These are phyloP conservation scores for Dolomedes plantarius DNA, from an alignment of 2,888 invertebrate genomes.

Conservation along the genomic window DNA sequence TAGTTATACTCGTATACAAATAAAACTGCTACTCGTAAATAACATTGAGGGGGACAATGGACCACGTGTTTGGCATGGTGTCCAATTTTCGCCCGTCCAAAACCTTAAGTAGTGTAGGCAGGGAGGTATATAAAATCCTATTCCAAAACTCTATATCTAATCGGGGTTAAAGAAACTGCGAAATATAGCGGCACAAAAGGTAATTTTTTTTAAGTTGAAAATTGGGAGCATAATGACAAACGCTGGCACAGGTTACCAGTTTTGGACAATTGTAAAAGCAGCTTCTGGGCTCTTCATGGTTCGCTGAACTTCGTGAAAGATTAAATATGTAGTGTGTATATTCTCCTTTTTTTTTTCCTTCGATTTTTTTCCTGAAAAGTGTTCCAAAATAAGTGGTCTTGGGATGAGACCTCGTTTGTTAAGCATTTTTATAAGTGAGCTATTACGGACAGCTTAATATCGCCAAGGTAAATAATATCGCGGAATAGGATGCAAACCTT, in stretches of 20 bases:
- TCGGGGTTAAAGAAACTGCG: constrained; percentile 60
- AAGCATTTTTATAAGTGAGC: neutral
- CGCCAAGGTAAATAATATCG: neutral
- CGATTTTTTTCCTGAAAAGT: constrained; percentile 28
- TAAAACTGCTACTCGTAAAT: constrained; percentile 46
- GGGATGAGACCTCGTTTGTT: constrained; percentile 21
- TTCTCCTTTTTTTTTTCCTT: neutral
- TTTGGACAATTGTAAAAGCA: constrained; percentile 40
- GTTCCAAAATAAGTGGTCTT: constrained; percentile 31
- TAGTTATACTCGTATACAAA: constrained; percentile 11
- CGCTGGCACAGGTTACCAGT: constrained; percentile 27
- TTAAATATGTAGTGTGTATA: constrained; percentile 42
- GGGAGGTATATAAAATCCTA: neutral
- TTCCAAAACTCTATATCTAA: constrained; percentile 19
- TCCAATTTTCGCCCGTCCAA: constrained; percentile 11
- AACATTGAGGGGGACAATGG: constrained; percentile 43
- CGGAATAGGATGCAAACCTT: neutral
- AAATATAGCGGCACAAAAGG: constrained; percentile 44
- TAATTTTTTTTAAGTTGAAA: constrained; percentile 23
- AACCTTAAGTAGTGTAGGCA: neutral
- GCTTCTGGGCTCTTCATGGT: constrained; percentile 41
- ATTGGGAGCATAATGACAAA: constrained; percentile 38
- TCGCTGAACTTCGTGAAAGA: constrained; percentile 43
- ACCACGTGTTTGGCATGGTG: constrained; percentile 43
- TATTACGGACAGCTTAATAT: neutral